Percentiles rank a stretch among this genome's conserved stretches.
Evolutionary conservation across 2,113 vertebrate genomes (phyloP).

Genomic region (Orientallactaga bullata): DNA sequence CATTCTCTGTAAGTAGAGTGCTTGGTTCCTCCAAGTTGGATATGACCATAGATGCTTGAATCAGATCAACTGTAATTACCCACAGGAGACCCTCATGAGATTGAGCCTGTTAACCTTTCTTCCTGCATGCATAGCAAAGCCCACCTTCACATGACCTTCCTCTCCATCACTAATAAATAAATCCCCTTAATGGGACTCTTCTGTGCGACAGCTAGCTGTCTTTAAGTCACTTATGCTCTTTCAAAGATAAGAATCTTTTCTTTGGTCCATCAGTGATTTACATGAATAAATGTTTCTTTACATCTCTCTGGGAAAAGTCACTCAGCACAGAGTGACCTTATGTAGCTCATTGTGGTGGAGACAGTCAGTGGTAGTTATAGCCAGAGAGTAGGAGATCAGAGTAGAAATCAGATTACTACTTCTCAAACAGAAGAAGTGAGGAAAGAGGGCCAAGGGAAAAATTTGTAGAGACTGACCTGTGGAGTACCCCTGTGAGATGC

Average conservation of each 20-base stretch:
- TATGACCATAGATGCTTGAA: background rate
- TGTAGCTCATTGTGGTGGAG: too few relatives aligned
- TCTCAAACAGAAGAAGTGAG: slow-evolving; percentile 16
- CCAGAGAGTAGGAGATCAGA: background rate
- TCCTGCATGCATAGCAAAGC: background rate
- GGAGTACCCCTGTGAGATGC: background rate
- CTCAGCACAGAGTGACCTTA: background rate
- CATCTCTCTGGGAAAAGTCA: background rate
- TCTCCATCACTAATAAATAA: background rate
- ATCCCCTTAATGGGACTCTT: too few relatives aligned
- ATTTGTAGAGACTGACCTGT: background rate
- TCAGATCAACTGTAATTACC: background rate
- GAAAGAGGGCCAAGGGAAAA: background rate
- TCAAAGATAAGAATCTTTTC: background rate
- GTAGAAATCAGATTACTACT: background rate
- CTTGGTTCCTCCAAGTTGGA: background rate
- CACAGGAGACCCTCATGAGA: background rate
- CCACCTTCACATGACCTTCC: background rate
- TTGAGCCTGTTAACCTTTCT: background rate
- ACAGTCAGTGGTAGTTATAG: fast-evolving
- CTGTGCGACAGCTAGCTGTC: background rate
- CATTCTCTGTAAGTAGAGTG: background rate
- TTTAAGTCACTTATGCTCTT: background rate
- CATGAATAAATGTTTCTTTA: background rate
- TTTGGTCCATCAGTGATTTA: background rate